Evolutionary conservation across 2,888 invertebrate species (phyloP), one percentile per base, ranked within the genome.

Genomic region (Diaphora mendica): DNA sequence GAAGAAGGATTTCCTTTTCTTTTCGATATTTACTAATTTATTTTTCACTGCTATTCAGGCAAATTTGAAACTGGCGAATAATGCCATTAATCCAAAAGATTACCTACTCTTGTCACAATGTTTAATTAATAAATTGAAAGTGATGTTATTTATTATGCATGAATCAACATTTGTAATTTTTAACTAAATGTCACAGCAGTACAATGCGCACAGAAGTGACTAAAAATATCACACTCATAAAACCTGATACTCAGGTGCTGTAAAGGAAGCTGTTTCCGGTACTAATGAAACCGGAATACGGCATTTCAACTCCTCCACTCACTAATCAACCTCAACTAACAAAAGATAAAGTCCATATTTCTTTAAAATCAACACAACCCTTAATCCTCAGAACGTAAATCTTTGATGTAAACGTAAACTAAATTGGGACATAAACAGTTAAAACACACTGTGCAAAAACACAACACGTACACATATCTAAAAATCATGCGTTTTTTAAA

Each of bases 241-340:
- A 77, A 76, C 51, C 64, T 15, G 39, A 79, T 48, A 77, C 66
- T 78, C 64, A 73, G 75, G 79, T 71, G 75, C 72, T 76, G 79
- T 81, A 85, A 80, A 78, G 77, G 76, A 82, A 82, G 79, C 74
- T 71, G 72, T 83, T 81, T 75, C 68, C 71, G 72, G 23, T 79
- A 71, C 82, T 85, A 86, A 87, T 84, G 84, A 82, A 78, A 72
- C 68, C 48, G 51, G 71, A 72, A 70, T 68, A 74, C 72, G 59
- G 55, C 48, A 44, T 77, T 74, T 44, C 39, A 75, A 30, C 70
- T 68, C 33, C 39, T 66, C 64, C 73, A 75, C 65, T 51, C 64
- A 62, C 48, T 73, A 76, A 69, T 33, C 42, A 76, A 73, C 74
- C 70, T 76, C 77, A 75, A 51, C 39, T 5, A 64, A 64, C 48